Base-by-base conservation (phyloP, 2,888 invertebrate species). In the Podabrus alpinus region DNA sequence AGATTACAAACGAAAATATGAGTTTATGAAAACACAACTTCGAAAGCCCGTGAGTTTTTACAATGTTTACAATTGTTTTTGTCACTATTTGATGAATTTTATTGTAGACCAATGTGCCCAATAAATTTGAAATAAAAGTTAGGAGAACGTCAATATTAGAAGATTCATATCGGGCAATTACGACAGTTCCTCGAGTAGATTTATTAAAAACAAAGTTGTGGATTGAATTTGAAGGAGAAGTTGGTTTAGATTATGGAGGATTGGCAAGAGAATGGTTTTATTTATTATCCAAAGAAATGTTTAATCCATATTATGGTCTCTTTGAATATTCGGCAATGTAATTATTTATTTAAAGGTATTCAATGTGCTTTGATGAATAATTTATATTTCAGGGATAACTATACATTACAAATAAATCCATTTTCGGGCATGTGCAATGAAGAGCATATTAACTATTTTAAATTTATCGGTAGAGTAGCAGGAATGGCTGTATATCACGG, bases 401-500 rank as follows among this genome's bases (percentile, higher is more conserved):
- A 99, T 88, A 99, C 99, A 16, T 91, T 99, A 71, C 99, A 99
- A 92, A 98, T 99, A 82, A 99, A 99, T 89, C 98, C 99, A 76
- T 94, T 96, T 87, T 99, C 98, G 78, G 99, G 98, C 45, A 91
- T 98, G 76, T 98, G 98, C 88, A 99, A 98, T 87, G 98, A 99
- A 88, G 98, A 99, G 84, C 99, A 99, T 88, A 91, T 99, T 77
- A 94, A 94, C 87, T 99, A 99, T 89, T 99, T 99, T 89, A 97
- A 97, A 88, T 99, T 99, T 87, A 98, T 99, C 82, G 99, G 99
- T 75, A 91, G 98, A 75, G 94, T 99, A 79, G 98, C 98, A 72
- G 99, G 99, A 81, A 99, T 99, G 98, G 99, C 99, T 24, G 97
- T 99, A 45, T 99, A 98, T 88, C 99, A 99, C 87, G 99, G 99